These are phyloP conservation scores for Phrynocephalus vlangalii DNA, from an alignment of 2,797 vertebrate genomes.

Conservation along the genomic window DNA sequence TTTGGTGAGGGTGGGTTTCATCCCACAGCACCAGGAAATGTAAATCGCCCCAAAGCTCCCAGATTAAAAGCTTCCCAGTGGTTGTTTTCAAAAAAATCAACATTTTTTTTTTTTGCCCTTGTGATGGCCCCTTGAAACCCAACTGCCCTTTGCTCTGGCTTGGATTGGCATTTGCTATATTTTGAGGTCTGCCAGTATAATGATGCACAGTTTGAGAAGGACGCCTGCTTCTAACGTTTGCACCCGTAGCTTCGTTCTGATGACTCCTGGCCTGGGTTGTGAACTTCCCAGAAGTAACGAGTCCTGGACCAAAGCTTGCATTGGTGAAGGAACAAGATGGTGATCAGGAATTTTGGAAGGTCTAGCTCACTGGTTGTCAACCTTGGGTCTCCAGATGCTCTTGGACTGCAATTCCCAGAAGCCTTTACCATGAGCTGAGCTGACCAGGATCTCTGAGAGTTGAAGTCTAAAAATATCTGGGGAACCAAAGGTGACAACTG, in stretches of 20 bases:
- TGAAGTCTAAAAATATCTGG: no score
- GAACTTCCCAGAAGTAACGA: no score
- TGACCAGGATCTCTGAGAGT: no score
- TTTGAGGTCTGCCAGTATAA: background rate
- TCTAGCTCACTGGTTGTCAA: background rate
- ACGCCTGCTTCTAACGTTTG: fast-evolving
- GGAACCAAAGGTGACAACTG: no score
- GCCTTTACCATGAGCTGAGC: no score
- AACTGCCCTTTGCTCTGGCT: background rate
- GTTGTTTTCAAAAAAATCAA: background rate
- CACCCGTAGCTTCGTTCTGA: background rate
- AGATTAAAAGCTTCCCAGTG: no score
- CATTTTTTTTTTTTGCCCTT: background rate
- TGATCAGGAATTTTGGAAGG: fast-evolving
- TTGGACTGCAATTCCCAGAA: no score
- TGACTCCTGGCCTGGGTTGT: no score
- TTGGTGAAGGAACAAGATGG: background rate
- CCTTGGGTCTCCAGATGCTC: no score
- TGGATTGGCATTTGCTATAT: background rate
- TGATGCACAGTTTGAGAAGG: no score
- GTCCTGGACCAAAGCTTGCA: background rate
- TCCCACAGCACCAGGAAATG: background rate
- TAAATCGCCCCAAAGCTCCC: background rate
- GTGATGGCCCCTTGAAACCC: background rate
- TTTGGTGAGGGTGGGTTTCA: background rate